Conservation (phyloP, 2,888 invertebrate species). For the Sarcophaga carnaria region DNA sequence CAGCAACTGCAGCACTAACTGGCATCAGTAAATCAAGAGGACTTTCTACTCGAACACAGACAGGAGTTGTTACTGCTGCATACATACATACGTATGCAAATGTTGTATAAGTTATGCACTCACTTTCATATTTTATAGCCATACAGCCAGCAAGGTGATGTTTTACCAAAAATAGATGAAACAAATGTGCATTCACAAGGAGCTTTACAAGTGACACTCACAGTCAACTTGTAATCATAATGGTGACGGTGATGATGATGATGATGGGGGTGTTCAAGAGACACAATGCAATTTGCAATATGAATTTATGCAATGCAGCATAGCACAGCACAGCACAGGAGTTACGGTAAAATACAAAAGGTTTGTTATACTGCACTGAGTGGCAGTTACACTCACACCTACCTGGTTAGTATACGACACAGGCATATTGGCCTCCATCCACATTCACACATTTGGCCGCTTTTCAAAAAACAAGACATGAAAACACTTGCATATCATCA, state of each 20-base stretch:
- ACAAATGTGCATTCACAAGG: constrained; percentile 53
- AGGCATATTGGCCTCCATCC: not conserved
- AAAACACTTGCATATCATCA: constrained; percentile 61
- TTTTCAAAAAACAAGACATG: constrained; percentile 58
- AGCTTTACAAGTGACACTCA: constrained; percentile 23
- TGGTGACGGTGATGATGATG: not conserved
- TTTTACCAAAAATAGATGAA: constrained; percentile 32
- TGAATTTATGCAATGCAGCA: constrained; percentile 12
- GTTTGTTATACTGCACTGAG: constrained; percentile 34
- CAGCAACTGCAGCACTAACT: constrained; percentile 1
- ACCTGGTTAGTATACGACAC: not conserved
- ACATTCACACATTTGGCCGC: constrained; percentile 55
- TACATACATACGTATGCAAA: not conserved
- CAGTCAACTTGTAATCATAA: not conserved
- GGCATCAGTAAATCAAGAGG: constrained; percentile 26
- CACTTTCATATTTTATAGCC: not conserved
- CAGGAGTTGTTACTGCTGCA: constrained; percentile 20
- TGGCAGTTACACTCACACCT: constrained; percentile 57
- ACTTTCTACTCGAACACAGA: constrained; percentile 25
- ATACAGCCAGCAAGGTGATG: constrained; percentile 7
- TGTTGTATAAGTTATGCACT: constrained; percentile 16
- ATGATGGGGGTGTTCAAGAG: constrained; percentile 27
- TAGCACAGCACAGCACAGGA: not conserved
- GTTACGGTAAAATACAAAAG: constrained; percentile 44
- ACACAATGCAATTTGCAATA: constrained; percentile 52